Conservation (phyloP, 1,140 invertebrate genomes). For the Chlorops oryzae region DNA sequence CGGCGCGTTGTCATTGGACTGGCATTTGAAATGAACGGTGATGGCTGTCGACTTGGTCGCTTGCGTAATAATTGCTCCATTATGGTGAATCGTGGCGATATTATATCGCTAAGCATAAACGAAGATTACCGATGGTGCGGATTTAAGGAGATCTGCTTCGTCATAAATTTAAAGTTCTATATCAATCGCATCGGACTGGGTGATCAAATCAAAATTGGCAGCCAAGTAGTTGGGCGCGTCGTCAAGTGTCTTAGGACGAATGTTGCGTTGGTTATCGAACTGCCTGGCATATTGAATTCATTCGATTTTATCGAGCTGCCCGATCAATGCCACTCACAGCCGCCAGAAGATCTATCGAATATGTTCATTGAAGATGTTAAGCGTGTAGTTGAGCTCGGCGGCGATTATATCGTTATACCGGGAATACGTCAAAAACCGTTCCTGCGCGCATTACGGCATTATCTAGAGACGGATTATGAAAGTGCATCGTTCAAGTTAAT, state of each 20-base stretch:
- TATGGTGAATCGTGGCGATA: constrained; percentile 24
- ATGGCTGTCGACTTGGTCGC: constrained; percentile 33
- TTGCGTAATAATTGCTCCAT: constrained; percentile 35
- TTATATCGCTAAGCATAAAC: constrained; percentile 34
- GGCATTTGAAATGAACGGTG: constrained; percentile 38
- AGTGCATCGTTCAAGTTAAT: constrained; percentile 36
- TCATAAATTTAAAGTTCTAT: constrained; percentile 34
- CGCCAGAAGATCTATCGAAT: constrained; percentile 14
- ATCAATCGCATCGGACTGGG: constrained; percentile 22
- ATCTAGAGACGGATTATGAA: constrained; percentile 15
- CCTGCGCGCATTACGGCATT: constrained; percentile 19
- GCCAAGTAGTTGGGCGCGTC: constrained; percentile 27
- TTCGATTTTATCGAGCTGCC: constrained; percentile 42
- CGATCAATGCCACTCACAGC: constrained; percentile 29
- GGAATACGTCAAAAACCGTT: constrained; percentile 37
- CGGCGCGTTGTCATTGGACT: constrained; percentile 25
- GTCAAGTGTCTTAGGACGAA: constrained; percentile 33
- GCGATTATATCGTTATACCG: constrained; percentile 33
- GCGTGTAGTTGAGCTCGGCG: constrained; percentile 17
- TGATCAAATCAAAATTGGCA: constrained; percentile 31
- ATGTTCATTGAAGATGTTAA: constrained; percentile 25
- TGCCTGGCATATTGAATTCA: constrained; percentile 31
- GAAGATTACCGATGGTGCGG: constrained; percentile 28
- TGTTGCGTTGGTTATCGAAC: constrained; percentile 31
- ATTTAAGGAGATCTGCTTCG: constrained; percentile 32